Evolutionary conservation across 2,888 invertebrate species (phyloP), one percentile per base, ranked within the genome.

Genomic region (Himalopsyche tibetana): DNA sequence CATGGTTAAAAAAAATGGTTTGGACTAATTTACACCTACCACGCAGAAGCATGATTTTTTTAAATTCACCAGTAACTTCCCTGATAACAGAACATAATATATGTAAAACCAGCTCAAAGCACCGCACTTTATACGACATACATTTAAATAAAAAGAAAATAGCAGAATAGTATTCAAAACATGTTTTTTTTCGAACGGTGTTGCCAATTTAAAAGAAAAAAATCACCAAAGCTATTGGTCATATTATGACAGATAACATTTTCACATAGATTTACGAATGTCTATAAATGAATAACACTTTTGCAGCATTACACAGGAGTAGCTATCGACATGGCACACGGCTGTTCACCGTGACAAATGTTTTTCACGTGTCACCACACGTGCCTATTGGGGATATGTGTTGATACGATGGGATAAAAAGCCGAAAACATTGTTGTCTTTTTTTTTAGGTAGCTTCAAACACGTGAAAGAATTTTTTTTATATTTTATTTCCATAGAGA

Each of bases 341-440:
- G 28, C n/a, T 63, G 19, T 63, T 19, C 28, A 28, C 63, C 63
- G 28, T 63, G 63, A 63, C 63, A 63, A 63, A 63, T 63, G 63
- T 63, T 63, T 63, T 63, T 63, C 63, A 63, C 63, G 63, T 63
- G 63, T 63, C 63, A 63, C 63, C 63, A 63, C 63, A 63, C 63
- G 63, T 19, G 63, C 63, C 63, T n/a, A 63, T 63, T 63, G 63
- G 63, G 63, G 28, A 63, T 63, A 63, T 63, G 63, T 63, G 63
- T 19, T 63, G 28, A 19, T 63, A 63, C 28, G 28, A 19, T 19
- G 8, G 28, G 63, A 28, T 56, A 63, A 63, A 63, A n/a, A 28
- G 63, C 19, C 63, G 63, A 19, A 63, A 19, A 63, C 28, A 63
- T 63, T 63, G 19, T 51, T 51, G 51, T 28, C 19, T 19, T 63